Percentiles rank a stretch among this genome's conserved stretches.
phyloP scores from a whole-genome alignment of 2,888 invertebrate genomes.

The Eupeodes latifasciatus region DNA sequence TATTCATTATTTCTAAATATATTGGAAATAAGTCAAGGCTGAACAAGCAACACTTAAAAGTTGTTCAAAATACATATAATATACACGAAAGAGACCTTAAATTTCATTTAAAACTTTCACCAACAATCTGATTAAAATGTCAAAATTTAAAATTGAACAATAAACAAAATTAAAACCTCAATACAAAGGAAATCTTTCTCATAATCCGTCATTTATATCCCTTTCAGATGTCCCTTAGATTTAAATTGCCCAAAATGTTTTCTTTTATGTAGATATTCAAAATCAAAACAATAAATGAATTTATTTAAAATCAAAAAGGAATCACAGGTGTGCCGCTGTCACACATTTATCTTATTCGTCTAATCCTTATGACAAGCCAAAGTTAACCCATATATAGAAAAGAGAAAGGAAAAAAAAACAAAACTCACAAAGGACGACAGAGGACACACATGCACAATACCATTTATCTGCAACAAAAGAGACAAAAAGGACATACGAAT shows the following conservation, averaged over 20 bases:
- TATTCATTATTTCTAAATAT: no score
- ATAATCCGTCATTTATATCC: background rate
- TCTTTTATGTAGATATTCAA: background rate
- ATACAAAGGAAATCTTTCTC: background rate
- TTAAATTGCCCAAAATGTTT: background rate
- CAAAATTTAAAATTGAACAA: background rate
- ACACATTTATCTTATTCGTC: constrained; percentile 53
- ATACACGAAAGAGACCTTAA: background rate
- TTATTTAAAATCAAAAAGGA: constrained; percentile 41
- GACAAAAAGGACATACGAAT: constrained; percentile 27
- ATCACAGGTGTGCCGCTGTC: constrained; percentile 62
- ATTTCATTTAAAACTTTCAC: background rate
- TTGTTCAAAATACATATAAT: no score
- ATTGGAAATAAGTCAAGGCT: no score
- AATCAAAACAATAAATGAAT: constrained; percentile 38
- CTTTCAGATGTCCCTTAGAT: background rate
- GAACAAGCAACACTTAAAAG: no score
- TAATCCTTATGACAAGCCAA: constrained; percentile 55
- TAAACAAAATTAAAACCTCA: background rate
- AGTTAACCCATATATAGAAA: constrained; percentile 30
- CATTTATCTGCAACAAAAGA: constrained; percentile 47
- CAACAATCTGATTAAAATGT: background rate
- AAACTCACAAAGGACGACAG: constrained; percentile 25
- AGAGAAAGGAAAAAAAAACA: background rate
- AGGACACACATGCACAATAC: constrained; percentile 15